Evolutionary conservation across 2,888 invertebrate genomes (phyloP).

Genomic region (Yponomeuta plumbellus): DNA sequence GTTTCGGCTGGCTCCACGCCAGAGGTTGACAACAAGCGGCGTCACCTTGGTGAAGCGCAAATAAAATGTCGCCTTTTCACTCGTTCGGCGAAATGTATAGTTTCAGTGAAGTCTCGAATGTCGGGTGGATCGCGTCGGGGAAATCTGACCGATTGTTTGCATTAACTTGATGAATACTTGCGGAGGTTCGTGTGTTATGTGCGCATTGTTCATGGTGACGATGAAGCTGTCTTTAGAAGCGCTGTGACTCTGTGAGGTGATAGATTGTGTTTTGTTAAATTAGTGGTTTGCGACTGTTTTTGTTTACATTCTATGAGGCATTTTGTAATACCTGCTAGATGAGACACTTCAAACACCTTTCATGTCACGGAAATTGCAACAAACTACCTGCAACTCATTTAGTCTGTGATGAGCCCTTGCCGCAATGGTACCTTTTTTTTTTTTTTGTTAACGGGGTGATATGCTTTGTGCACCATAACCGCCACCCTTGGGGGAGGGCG

Average conservation of each 20-base stretch:
- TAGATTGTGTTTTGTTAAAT: not conserved
- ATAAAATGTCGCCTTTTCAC: constrained; percentile 45
- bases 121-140: constrained; percentile 26
- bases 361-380: too few relatives aligned
- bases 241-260: not conserved
- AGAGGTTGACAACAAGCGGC: constrained; percentile 43
- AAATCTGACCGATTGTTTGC: constrained; percentile 38
- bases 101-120: constrained; percentile 26
- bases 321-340: too few relatives aligned
- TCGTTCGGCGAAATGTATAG: constrained; percentile 33
- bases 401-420: too few relatives aligned
- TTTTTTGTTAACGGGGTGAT: too few relatives aligned
- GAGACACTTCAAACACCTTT: too few relatives aligned
- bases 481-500: too few relatives aligned
- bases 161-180: constrained; percentile 33
- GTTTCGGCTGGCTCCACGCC: constrained; percentile 45
- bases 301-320: too few relatives aligned
- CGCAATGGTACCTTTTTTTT: too few relatives aligned
- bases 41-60: constrained; percentile 45
- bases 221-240: not conserved
- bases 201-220: constrained; percentile 30
- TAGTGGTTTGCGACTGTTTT: too few relatives aligned
- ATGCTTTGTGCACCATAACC: too few relatives aligned
- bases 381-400: too few relatives aligned
- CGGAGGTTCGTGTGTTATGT: constrained; percentile 30